Percentiles rank a stretch among this genome's conserved stretches.
Conservation (phyloP, 2,797 vertebrate species). For the Thripadectes ignobilis region DNA sequence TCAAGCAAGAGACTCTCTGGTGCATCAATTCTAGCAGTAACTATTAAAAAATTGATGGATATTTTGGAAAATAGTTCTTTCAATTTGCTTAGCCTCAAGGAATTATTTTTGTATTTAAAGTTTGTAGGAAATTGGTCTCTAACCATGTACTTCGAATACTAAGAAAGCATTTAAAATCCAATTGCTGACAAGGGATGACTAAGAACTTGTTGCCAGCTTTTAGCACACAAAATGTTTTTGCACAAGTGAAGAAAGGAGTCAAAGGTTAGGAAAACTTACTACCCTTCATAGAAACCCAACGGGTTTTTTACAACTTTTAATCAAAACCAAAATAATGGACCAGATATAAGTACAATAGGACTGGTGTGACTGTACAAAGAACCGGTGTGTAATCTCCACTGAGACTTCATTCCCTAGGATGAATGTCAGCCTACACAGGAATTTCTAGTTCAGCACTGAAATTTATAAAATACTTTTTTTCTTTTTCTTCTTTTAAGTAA, state of each 20-base stretch:
- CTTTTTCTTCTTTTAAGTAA: background rate
- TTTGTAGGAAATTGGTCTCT: background rate
- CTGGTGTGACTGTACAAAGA: background rate
- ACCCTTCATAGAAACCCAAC: background rate
- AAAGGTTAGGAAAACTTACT: slow-evolving; percentile 43
- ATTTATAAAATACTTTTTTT: background rate
- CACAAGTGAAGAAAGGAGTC: background rate
- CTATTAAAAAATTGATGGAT: background rate
- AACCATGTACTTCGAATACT: background rate
- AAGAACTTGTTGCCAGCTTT: background rate
- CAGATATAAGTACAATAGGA: background rate
- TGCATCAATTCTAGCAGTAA: background rate
- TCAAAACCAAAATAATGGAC: slow-evolving; percentile 13
- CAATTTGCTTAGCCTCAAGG: background rate
- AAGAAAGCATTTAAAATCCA: background rate
- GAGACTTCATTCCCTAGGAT: background rate
- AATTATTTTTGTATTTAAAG: slow-evolving; percentile 31
- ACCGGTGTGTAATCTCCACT: background rate
- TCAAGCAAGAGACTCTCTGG: background rate
- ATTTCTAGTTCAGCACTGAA: background rate
- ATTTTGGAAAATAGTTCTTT: background rate
- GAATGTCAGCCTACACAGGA: background rate
- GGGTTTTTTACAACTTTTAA: background rate
- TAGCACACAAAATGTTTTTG: background rate
- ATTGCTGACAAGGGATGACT: background rate